phyloP scores from a whole-genome alignment of 2,888 invertebrate species.

The Diaphora mendica region DNA sequence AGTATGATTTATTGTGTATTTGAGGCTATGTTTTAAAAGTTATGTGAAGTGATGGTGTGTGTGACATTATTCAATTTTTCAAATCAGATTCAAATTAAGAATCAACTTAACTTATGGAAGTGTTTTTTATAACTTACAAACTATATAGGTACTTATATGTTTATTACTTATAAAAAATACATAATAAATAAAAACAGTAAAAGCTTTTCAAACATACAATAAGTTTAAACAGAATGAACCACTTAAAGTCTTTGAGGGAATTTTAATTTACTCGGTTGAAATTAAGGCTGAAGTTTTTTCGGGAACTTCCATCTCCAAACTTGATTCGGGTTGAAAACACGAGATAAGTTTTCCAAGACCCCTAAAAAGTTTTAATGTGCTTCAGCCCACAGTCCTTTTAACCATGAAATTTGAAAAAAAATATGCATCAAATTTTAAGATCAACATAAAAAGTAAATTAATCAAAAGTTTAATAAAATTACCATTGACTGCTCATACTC shows the following conservation, averaged over 20 bases:
- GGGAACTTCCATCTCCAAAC: conserved; percentile 54
- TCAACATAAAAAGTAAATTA: conserved; percentile 46
- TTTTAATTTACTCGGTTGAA: conserved; percentile 68
- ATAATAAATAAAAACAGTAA: conserved; percentile 15
- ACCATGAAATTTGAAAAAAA: conserved; percentile 53
- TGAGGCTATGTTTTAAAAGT: no score
- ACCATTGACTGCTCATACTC: conserved; percentile 31
- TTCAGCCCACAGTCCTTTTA: conserved; percentile 59
- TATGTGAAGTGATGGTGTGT: no score
- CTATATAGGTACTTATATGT: no score
- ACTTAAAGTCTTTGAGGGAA: conserved; percentile 43
- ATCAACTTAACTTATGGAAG: no score
- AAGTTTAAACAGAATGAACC: conserved; percentile 36
- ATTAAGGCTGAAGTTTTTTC: conserved; percentile 46
- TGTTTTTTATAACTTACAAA: no score
- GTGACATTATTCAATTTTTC: no score
- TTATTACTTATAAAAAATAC: neutral
- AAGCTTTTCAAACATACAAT: conserved; percentile 26
- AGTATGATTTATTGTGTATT: no score
- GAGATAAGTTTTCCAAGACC: conserved; percentile 65
- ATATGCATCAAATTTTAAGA: conserved; percentile 41
- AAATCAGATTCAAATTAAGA: no score
- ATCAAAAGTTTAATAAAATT: conserved; percentile 45
- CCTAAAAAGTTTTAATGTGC: conserved; percentile 71
- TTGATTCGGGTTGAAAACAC: conserved; percentile 64